Percentiles rank a stretch among this genome's conserved stretches.
These are phyloP conservation scores for Darevskia nairensis DNA, from an alignment of 2,797 vertebrate species.

Conservation along the genomic window DNA sequence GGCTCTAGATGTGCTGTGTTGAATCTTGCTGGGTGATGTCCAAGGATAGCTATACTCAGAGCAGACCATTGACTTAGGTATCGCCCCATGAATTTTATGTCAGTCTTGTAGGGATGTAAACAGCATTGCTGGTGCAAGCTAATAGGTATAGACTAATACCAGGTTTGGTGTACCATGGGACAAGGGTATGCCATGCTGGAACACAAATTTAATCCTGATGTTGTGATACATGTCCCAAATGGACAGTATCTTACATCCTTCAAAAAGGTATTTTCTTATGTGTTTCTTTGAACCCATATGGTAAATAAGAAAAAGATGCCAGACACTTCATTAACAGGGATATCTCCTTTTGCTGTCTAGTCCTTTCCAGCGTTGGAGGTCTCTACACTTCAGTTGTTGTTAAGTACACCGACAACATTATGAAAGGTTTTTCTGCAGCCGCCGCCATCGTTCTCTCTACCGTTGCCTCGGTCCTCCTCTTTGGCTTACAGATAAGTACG, in stretches of 20 bases:
- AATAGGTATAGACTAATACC: not conserved
- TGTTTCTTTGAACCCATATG: not conserved
- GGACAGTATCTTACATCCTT: not conserved
- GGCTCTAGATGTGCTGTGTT: not conserved
- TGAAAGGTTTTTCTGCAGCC: slow-evolving; percentile 98
- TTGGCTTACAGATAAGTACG: slow-evolving; percentile 96
- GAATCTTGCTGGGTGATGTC: not conserved
- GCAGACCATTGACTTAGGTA: not conserved
- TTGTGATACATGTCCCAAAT: too few relatives aligned
- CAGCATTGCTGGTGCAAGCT: too few relatives aligned
- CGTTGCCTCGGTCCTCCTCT: slow-evolving; percentile 90
- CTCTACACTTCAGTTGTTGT: slow-evolving; percentile 97
- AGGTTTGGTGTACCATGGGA: not conserved
- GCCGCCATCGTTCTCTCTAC: slow-evolving; percentile 96
- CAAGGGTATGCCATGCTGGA: not conserved
- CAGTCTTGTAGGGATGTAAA: not conserved
- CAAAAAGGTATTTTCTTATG: not conserved
- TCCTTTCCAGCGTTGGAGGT: slow-evolving; percentile 93
- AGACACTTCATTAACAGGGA: slow-evolving; percentile 9
- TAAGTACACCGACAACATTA: slow-evolving; percentile 99
- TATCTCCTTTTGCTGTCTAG: slow-evolving; percentile 73
- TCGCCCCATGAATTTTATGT: not conserved
- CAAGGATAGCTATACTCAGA: too few relatives aligned
- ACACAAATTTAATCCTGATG: not conserved
- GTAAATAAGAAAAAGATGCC: not conserved